These are phyloP conservation scores for Gymnoscelis rufifasciata DNA, from an alignment of 2,888 invertebrate species.

Conservation along the genomic window DNA sequence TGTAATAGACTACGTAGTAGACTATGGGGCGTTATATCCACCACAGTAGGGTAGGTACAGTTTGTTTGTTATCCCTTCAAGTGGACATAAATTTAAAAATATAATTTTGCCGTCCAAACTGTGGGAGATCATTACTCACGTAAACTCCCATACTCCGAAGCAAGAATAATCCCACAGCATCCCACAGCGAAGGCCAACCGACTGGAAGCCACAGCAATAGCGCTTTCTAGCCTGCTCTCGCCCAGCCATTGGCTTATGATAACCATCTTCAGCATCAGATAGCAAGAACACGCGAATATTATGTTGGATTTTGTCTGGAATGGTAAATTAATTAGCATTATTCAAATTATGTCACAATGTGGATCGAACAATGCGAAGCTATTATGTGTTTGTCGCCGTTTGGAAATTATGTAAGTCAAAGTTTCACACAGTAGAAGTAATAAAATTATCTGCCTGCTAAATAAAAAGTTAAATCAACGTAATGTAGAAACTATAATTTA, in stretches of 20 bases:
- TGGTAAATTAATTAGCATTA: not conserved
- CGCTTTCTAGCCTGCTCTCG: constrained; percentile 11
- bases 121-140: constrained; percentile 12
- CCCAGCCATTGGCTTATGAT: constrained; percentile 9
- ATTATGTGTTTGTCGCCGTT: too few species aligned
- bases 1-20: too few species aligned
- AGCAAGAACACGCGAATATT: constrained; percentile 3
- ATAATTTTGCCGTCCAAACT: not conserved
- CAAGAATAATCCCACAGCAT: constrained; percentile 15
- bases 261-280: constrained; percentile 3
- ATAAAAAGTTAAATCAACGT: too few species aligned
- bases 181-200: constrained; percentile 15
- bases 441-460: too few species aligned
- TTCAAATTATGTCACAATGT: not conserved
- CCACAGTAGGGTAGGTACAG: too few species aligned
- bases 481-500: too few species aligned
- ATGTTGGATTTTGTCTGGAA: constrained; percentile 14
- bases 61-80: not conserved
- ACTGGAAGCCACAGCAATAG: constrained; percentile 14
- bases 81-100: not conserved
- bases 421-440: too few species aligned
- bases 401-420: too few species aligned
- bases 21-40: too few species aligned
- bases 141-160: constrained; percentile 19
- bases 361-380: not conserved